Evolutionary conservation across 2,888 invertebrate genomes (phyloP).

Genomic region (Erannis defoliaria): DNA sequence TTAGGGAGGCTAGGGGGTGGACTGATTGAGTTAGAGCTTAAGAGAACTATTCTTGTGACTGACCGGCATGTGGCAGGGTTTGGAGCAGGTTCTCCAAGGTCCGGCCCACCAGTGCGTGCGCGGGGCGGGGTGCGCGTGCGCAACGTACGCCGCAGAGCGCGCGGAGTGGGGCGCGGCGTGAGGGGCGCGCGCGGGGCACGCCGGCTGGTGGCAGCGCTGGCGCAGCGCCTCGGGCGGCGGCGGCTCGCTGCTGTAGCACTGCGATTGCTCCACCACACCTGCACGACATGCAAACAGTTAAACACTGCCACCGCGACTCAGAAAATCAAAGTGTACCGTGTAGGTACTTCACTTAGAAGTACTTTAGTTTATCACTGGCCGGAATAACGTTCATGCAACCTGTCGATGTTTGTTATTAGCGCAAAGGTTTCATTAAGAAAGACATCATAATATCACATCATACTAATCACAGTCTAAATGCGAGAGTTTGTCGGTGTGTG

Average conservation of each 20-base stretch:
- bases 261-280: conserved; percentile 87
- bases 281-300: conserved; percentile 36
- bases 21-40: too few species aligned
- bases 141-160: background rate
- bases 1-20: too few species aligned
- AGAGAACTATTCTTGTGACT: background rate
- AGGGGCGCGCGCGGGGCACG: conserved; percentile 40
- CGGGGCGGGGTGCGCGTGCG: conserved; percentile 40
- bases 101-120: conserved; percentile 94
- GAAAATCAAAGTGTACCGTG: too few species aligned
- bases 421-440: too few species aligned
- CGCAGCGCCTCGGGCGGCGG: conserved; percentile 87
- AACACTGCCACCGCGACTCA: too few species aligned
- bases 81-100: conserved; percentile 92
- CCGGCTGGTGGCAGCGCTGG: conserved; percentile 83
- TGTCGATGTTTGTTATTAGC: too few species aligned
- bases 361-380: too few species aligned
- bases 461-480: too few species aligned
- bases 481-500: too few species aligned
- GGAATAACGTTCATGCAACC: too few species aligned
- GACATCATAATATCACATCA: too few species aligned
- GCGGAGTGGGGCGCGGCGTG: background rate
- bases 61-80: conserved; percentile 78
- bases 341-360: too few species aligned
- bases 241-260: conserved; percentile 86